Conservation (phyloP, 2,797 vertebrate species). For the Darevskia mixta region DNA sequence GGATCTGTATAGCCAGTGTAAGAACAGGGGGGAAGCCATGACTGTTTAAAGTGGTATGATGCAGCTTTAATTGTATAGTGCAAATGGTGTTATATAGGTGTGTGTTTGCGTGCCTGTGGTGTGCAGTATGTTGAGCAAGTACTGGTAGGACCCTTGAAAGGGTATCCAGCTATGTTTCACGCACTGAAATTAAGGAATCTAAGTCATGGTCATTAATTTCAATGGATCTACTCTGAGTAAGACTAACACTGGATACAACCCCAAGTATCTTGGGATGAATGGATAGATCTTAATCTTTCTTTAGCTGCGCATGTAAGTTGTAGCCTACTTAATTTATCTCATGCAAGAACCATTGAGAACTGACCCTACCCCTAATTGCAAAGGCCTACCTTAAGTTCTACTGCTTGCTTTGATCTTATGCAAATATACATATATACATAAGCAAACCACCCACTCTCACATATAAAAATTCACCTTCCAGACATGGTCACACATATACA, state of each 20-base stretch:
- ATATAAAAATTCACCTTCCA: neutral
- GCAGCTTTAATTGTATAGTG: neutral
- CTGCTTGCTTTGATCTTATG: neutral
- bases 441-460: neutral
- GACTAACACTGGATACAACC: neutral
- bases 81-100: neutral
- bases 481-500: slow-evolving; percentile 30
- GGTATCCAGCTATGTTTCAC: too few relatives aligned
- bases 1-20: too few relatives aligned
- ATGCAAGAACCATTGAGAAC: neutral
- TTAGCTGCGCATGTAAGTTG: neutral
- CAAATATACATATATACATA: neutral
- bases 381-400: neutral
- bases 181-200: too few relatives aligned
- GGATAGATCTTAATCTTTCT: neutral
- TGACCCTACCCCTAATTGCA: neutral
- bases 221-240: too few relatives aligned
- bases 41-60: too few relatives aligned
- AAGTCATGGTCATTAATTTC: too few relatives aligned
- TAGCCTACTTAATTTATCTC: neutral
- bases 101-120: neutral
- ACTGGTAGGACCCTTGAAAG: neutral
- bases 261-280: neutral
- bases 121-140: neutral
- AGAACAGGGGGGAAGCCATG: too few relatives aligned